Base-by-base conservation (phyloP, 2,888 invertebrate genomes). In the Epicampocera succincta region DNA sequence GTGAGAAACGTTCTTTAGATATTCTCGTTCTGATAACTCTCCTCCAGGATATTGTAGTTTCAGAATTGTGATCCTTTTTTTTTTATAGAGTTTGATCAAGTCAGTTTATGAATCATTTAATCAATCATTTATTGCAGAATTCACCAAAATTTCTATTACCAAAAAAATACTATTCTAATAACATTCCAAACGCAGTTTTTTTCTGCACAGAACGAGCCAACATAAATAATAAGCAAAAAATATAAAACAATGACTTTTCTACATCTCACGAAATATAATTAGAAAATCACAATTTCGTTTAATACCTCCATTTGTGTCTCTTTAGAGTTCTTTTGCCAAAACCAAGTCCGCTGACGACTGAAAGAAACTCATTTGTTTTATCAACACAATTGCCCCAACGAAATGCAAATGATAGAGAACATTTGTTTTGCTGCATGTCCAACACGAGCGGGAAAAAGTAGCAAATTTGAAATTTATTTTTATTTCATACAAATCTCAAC, bases 391-490 rank as follows among this genome's bases (percentile, higher is more conserved):
- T 73, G 72, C 63, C 38, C 54, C 60, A 40, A 29, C 63, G 60
- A 71, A 69, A 63, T 54, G 61, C 69, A 75, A 61, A 81, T 69
- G 68, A 63, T 56, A 40, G 54, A 76, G 69, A 81, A 81, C 76
- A 81, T 73, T 73, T 81, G 80, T 71, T 69, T 54, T 52, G 75
- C 50, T 71, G 38, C 80, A 75, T 80, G 72, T 68, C 61, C 61
- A 50, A 73, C 72, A 71, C 65, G 61, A 71, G 76, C 66, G 56
- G 21, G 44, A 65, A 69, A 58, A 63, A 74, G 60, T 52, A 63
- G 69, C 73, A 78, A 82, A 82, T 78, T 82, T 71, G 69, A 78
- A 82, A 82, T 74, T 82, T 81, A 73, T 54, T 69, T 76, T 69
- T 54, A 76, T 81, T 77, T 69, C 65, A 48, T 42, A 81, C 77